Evolutionary conservation across 2,888 invertebrate genomes (phyloP), one percentile per base, ranked within the genome.

Genomic region (Laothoe populi): DNA sequence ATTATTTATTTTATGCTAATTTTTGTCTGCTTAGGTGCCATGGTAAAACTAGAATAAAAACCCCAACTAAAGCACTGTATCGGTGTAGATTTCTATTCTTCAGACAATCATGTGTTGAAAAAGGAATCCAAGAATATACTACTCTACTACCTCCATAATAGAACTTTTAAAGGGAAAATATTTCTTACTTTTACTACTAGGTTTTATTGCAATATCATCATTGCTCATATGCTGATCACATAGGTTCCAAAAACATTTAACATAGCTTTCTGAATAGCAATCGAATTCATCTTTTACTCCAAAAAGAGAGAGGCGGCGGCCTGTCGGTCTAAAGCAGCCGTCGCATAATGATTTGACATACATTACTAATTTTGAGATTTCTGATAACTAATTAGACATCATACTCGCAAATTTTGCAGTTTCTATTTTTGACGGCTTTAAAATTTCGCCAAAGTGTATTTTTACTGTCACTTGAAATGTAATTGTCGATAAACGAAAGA

Each of bases 241-340:
- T 4, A 91, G 72, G 4, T 81, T 79, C 90, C 90, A 91, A 66
- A 92, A 91, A 66, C 88, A 88, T 72, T 89, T 89, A 23, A 90
- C 72, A 62, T 90, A 92, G 68, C 84, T 80, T 57, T 90, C 86
- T 0, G 86, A 77, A 64, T 87, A 87, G 66, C 88, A 90, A 63
- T 87, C 87, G 46, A 79, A 86, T 31, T 84, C 81, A 57, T 88
- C 84, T 21, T 74, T 81, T 1, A 72, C 73, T 65, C 78, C 76
- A 62, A 86, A 81, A 11, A 84, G 71, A 0, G 79, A 85, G n/a
- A 88, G 74, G 11, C 86, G 77, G 5, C 77, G 77, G 13, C 73
- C 73, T 0, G 63, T 66, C 0, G 88, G 87, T 53, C 70, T 81
- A 63, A 79, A 81, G 65, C 86, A 90, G 19, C 79, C 73, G 1